These are phyloP conservation scores for Pogonus chalceus DNA, from an alignment of 1,140 invertebrate genomes.

Conservation along the genomic window DNA sequence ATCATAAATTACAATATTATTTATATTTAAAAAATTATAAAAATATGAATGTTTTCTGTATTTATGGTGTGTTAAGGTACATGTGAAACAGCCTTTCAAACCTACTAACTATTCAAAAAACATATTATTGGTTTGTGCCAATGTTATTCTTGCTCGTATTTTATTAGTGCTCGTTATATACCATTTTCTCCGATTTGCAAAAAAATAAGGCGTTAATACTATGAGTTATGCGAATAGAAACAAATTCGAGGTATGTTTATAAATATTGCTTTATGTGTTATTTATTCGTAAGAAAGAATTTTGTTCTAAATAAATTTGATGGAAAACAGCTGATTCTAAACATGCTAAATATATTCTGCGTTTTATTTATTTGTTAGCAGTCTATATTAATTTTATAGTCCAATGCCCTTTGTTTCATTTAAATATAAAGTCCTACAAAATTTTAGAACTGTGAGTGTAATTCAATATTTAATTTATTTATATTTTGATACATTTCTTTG, in stretches of 20 bases:
- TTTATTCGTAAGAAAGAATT: conserved; percentile 12
- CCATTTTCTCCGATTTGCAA: background rate
- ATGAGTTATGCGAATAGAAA: conserved; percentile 47
- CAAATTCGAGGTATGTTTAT: conserved; percentile 43
- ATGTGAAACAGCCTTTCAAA: background rate
- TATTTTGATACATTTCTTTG: background rate
- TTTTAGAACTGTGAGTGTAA: background rate
- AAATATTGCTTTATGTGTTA: conserved; percentile 9
- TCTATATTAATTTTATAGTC: background rate
- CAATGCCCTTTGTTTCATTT: conserved; percentile 8
- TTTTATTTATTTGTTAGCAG: background rate
- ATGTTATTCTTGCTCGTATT: background rate
- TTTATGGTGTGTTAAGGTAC: background rate
- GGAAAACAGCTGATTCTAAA: conserved; percentile 29
- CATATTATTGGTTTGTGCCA: background rate
- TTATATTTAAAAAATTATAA: too few species aligned
- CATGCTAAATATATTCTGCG: background rate
- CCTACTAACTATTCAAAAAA: background rate
- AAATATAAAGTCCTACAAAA: conserved; percentile 4
- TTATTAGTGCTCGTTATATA: background rate
- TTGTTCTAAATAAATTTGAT: conserved; percentile 16
- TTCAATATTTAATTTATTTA: background rate
- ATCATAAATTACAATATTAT: too few species aligned
- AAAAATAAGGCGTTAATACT: conserved; percentile 13
- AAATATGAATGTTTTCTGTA: too few species aligned